phyloP scores from a whole-genome alignment of 2,888 invertebrate species.

The Parapristionchus giblindavisi region DNA sequence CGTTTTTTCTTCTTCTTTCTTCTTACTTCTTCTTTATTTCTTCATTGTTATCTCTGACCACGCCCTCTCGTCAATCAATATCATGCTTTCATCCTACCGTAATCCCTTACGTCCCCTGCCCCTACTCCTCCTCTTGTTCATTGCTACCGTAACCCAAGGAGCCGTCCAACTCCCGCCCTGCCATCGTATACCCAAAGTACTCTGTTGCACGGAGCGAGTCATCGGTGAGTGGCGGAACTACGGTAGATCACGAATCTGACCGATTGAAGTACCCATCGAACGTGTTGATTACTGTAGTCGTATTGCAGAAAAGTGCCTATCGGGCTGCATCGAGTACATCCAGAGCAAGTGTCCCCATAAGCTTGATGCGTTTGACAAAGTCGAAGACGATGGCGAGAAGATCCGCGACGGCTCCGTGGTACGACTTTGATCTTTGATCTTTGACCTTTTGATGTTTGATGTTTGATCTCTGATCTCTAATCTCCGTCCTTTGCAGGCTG shows the following conservation, averaged over 20 bases:
- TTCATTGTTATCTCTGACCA: not conserved
- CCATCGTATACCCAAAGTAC: slow-evolving; percentile 63
- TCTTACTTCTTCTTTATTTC: slow-evolving; percentile 26
- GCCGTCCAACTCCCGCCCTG: slow-evolving; percentile 59
- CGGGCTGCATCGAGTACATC: slow-evolving; percentile 66
- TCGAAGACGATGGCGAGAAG: slow-evolving; percentile 45
- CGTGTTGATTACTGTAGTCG: not conserved
- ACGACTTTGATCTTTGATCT: not conserved
- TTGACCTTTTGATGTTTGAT: no score
- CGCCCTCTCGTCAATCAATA: not conserved
- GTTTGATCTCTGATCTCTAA: no score
- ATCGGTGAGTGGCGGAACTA: slow-evolving; percentile 47
- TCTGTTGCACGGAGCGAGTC: slow-evolving; percentile 68
- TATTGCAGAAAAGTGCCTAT: slow-evolving; percentile 62
- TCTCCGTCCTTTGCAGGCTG: not conserved
- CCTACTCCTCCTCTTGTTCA: slow-evolving; percentile 17
- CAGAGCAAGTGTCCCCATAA: slow-evolving; percentile 64
- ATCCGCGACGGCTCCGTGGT: slow-evolving; percentile 1
- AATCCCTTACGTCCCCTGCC: no score
- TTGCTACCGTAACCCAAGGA: slow-evolving; percentile 27
- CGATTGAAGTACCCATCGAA: not conserved
- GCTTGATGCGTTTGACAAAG: slow-evolving; percentile 59
- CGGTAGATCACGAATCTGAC: not conserved
- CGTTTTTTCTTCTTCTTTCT: slow-evolving; percentile 19
- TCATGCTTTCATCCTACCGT: slow-evolving; percentile 36